Evolutionary conservation across 2,888 invertebrate genomes (phyloP).

Genomic region (Drosophila quasianomalipes): DNA sequence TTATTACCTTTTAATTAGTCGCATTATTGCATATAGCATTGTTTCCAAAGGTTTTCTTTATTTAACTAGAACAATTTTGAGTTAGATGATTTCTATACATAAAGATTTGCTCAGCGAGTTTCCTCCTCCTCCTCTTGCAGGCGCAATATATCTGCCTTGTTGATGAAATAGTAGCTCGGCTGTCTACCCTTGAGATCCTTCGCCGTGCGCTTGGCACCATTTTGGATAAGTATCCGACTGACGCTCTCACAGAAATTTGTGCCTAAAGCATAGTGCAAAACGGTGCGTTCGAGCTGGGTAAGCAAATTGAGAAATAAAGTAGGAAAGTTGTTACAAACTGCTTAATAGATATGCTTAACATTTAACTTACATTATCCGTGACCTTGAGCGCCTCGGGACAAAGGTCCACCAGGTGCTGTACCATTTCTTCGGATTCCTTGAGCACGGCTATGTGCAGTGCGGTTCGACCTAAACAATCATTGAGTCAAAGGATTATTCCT

Average conservation of each 20-base stretch:
- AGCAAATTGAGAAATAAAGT: not conserved
- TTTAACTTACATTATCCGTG: conserved; percentile 91
- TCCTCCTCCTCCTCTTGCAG: conserved; percentile 93
- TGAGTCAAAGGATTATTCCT: not conserved
- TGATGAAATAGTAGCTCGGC: conserved; percentile 96
- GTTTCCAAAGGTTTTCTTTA: conserved; percentile 36
- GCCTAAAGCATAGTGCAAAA: conserved; percentile 96
- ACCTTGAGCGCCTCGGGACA: conserved; percentile 91
- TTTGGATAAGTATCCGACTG: conserved; percentile 92
- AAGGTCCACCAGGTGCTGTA: conserved; percentile 90
- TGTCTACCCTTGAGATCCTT: conserved; percentile 96
- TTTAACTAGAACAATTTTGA: conserved; percentile 58
- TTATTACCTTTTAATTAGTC: not conserved
- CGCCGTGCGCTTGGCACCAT: conserved; percentile 92
- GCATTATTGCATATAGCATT: conserved; percentile 1
- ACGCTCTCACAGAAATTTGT: conserved; percentile 93
- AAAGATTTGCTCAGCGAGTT: conserved; percentile 74
- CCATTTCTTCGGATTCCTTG: conserved; percentile 92
- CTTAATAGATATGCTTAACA: not conserved
- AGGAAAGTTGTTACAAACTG: not conserved
- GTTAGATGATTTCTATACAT: conserved; percentile 34
- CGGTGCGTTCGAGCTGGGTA: conserved; percentile 92
- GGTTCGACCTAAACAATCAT: conserved; percentile 87
- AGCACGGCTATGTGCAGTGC: conserved; percentile 95
- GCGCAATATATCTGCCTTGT: conserved; percentile 93